phyloP scores from a whole-genome alignment of 2,888 invertebrate genomes.

The Archips xylosteana region DNA sequence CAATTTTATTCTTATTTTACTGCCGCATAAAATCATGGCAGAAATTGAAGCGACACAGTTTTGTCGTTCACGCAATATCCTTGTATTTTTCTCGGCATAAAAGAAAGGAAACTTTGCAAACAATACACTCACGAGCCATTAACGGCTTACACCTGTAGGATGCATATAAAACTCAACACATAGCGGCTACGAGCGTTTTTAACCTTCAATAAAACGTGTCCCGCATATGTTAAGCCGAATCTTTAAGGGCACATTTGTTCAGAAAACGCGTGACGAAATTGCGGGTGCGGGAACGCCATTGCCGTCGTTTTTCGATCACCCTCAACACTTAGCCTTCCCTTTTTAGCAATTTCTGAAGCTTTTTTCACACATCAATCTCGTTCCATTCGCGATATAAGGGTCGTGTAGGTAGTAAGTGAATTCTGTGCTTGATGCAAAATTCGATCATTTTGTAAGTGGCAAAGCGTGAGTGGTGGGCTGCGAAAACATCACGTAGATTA shows the following conservation, averaged over 20 bases:
- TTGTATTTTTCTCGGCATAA: slow-evolving; percentile 21
- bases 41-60: background rate
- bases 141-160: slow-evolving; percentile 64
- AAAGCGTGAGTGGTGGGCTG: slow-evolving; percentile 34
- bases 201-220: slow-evolving; percentile 80
- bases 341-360: slow-evolving; percentile 83
- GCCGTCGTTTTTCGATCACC: slow-evolving; percentile 78
- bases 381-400: slow-evolving; percentile 59
- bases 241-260: slow-evolving; percentile 81
- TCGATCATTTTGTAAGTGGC: slow-evolving; percentile 44
- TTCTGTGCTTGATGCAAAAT: slow-evolving; percentile 49
- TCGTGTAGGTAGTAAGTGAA: slow-evolving; percentile 46
- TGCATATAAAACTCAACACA: slow-evolving; percentile 66
- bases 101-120: slow-evolving; percentile 32
- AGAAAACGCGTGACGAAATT: slow-evolving; percentile 83
- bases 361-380: slow-evolving; percentile 83
- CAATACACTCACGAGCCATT: slow-evolving; percentile 55
- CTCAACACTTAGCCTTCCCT: slow-evolving; percentile 83
- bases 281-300: slow-evolving; percentile 66
- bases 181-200: slow-evolving; percentile 61
- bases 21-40: background rate
- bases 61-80: slow-evolving; percentile 15
- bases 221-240: slow-evolving; percentile 78
- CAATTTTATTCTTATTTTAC: too few relatives aligned
- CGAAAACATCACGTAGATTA: slow-evolving; percentile 31